These are phyloP conservation scores for Bufotes viridis DNA, from an alignment of 2,797 vertebrate species.

Conservation along the genomic window DNA sequence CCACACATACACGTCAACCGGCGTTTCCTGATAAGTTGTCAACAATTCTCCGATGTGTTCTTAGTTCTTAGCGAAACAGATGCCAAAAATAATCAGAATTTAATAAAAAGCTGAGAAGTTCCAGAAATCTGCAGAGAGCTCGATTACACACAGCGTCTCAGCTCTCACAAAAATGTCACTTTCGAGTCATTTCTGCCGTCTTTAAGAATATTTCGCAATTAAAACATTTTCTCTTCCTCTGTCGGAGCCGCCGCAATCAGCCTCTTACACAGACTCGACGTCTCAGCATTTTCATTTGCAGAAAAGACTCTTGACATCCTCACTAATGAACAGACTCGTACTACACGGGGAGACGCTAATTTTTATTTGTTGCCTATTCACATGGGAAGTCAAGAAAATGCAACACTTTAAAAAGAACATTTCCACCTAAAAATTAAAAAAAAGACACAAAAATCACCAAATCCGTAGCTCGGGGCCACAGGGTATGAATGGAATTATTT, in stretches of 20 bases:
- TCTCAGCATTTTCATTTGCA: slow-evolving; percentile 16
- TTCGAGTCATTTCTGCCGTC: slow-evolving; percentile 20
- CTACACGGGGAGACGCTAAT: neutral
- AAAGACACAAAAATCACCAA: neutral
- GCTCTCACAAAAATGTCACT: slow-evolving; percentile 44
- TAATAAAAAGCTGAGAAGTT: neutral
- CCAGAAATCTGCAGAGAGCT: neutral
- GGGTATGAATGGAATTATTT: no score
- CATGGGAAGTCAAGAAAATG: slow-evolving; percentile 25
- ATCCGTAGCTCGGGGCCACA: neutral
- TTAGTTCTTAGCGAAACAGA: slow-evolving; percentile 58
- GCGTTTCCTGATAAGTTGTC: slow-evolving; percentile 57
- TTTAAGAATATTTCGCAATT: slow-evolving; percentile 52
- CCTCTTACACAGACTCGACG: neutral
- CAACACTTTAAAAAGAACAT: neutral
- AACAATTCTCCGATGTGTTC: slow-evolving; percentile 60
- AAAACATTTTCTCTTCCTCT: slow-evolving; percentile 47
- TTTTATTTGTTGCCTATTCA: slow-evolving; percentile 35
- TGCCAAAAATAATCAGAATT: slow-evolving; percentile 40
- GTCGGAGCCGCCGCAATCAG: slow-evolving; percentile 27
- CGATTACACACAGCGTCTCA: slow-evolving; percentile 15
- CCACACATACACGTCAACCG: neutral
- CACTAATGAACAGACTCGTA: slow-evolving; percentile 22
- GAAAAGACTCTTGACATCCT: slow-evolving; percentile 48
- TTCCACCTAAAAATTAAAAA: neutral